Base-by-base conservation (phyloP, 2,888 invertebrate species). In the Plemyria rubiginata region DNA sequence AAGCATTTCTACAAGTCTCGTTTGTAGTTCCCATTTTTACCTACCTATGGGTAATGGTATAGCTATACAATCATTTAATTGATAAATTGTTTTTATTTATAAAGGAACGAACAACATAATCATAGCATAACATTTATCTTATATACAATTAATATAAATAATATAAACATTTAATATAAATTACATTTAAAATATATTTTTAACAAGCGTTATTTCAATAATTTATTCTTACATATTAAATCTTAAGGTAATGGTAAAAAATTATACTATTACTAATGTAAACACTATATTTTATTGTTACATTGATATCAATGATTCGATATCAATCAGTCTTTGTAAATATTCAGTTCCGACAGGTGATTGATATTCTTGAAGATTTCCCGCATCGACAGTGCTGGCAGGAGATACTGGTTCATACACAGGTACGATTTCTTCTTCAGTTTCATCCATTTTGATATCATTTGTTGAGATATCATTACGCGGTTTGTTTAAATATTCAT, bases 351-450 rank as follows among this genome's bases (percentile, higher is more conserved):
- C 69, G n/a, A 73, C 71, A 41, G 67, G 50, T 0, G 75, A 70
- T 53, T 54, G 61, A 72, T 72, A 75, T 16, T 29, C 54, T 4
- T 61, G 38, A 11, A 48, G 48, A 78, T 90, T 64, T 28, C 71
- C 74, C 15, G 76, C 74, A 54, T 78, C 77, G 41, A 68, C 68
- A 32, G 67, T 54, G 52, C 79, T 81, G 12, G 79, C 82, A n/a
- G 88, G 86, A 13, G 87, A 87, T 62, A 88, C 81, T 0, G 86
- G 85, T 68, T 88, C 88, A 60, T 86, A 86, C 8, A 78, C 65
- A 0, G 74, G 72, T 54, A 56, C 70, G 43, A 12, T 58, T 45
- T 66, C 57, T 36, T n/a, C 66, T 32, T 51, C 43, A 54, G 16
- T 13, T 28, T 53, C 70, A 50, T 61, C 68, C 15, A 40, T 57